Percentiles rank a stretch among this genome's conserved stretches.
These are phyloP conservation scores for Epizoanthus ramosus DNA, from an alignment of 92 coral and sea anemone species.

Conservation along the genomic window DNA sequence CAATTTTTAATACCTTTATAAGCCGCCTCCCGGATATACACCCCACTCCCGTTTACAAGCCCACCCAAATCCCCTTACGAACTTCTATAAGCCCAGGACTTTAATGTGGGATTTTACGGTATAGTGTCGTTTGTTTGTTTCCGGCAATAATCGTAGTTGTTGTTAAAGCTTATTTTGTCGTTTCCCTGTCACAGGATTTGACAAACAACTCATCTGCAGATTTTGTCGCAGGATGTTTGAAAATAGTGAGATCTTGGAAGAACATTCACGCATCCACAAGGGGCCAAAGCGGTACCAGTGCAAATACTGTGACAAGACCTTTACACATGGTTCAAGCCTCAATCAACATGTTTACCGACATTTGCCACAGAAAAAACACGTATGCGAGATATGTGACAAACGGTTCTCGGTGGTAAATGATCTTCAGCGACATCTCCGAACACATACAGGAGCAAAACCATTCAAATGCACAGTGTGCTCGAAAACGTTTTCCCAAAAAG, in stretches of 20 bases:
- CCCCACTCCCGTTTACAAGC: no score
- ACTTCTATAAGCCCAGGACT: no score
- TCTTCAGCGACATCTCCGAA: constrained; percentile 9
- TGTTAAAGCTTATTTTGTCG: no score
- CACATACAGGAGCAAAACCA: constrained; percentile 6
- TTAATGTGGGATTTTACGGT: no score
- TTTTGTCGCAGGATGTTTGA: constrained; percentile 19
- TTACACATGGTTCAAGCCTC: background rate
- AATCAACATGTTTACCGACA: background rate
- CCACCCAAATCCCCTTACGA: no score
- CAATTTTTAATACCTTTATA: no score
- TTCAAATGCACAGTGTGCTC: constrained; percentile 13
- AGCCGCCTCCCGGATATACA: no score
- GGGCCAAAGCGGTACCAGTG: constrained; percentile 9
- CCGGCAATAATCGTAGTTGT: no score
- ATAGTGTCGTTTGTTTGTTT: no score
- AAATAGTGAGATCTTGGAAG: background rate
- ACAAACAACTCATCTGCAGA: constrained; percentile 15
- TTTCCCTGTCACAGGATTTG: background rate
- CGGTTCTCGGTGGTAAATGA: background rate
- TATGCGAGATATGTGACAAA: constrained; percentile 2
- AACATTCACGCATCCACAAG: constrained; percentile 1
- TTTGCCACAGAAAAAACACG: constrained; percentile 1
- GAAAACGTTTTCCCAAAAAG: background rate
- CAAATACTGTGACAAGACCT: constrained; percentile 18